Base-by-base conservation (phyloP, 2,888 invertebrate species). In the Actias luna region DNA sequence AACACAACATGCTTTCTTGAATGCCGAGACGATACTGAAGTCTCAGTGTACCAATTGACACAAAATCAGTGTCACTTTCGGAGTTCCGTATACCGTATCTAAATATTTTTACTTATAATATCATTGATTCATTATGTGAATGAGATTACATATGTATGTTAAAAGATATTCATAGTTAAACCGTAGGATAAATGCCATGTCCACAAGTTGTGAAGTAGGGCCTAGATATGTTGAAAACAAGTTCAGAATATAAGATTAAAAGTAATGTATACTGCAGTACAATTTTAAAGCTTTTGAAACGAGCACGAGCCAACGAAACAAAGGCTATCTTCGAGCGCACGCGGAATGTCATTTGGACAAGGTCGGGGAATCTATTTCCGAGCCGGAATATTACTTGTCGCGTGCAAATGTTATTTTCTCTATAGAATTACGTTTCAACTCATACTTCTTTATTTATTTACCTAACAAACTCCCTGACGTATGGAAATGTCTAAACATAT, bases 261-360 rank as follows among this genome's bases (percentile, higher is more conserved):
- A 42, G 5, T 42, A 18, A n/a, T 42, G 42, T 1, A 42, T 42
- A 42, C 8, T 16, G 39, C n/a, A 16, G 7, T 39, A 39, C 42
- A 18, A 36, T 50, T 25, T 50, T 25, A 50, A 22, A 25, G 46
- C 12, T 50, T 50, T 50, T 50, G 25, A 50, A 50, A 50, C 22
- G 10, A 50, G 22, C 46, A 25, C 46, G 16, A 50, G 46, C 46
- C 46, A 50, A 50, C 46, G n/a, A 14, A 52, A 52, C 52, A 52
- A 52, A 52, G 52, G 55, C 55, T 59, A 29, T 58, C 31, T 18
- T n/a, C 52, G 52, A 42, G 12, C 16, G 31, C 12, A 31, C 29
- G 57, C 42, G 55, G 55, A 55, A 55, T 62, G 61, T 62, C 61
- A 29, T 62, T 58, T 42, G 61, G 61, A 52, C 60, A 58, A 62